These are phyloP conservation scores for Portunus trituberculatus DNA, from an alignment of 1,140 invertebrate genomes.

Conservation along the genomic window DNA sequence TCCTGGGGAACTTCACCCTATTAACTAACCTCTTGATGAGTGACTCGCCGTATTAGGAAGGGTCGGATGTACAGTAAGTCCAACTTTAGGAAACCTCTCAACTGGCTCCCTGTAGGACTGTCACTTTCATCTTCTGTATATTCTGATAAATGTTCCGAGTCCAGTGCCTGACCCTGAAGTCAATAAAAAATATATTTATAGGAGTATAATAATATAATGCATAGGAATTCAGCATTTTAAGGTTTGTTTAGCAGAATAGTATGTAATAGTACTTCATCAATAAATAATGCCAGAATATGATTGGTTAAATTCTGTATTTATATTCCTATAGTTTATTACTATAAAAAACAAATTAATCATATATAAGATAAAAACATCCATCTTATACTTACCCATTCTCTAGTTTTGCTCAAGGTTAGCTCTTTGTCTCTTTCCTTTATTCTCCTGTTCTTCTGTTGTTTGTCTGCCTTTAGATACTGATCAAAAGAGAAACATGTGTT, in stretches of 20 bases:
- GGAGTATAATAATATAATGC: too few relatives aligned
- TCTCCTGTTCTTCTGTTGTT: constrained; percentile 84
- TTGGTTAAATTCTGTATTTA: too few relatives aligned
- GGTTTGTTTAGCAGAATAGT: too few relatives aligned
- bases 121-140: constrained; percentile 97
- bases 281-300: too few relatives aligned
- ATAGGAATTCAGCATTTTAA: too few relatives aligned
- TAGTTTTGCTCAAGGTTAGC: constrained; percentile 96
- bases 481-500: constrained; percentile 63
- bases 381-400: constrained; percentile 83
- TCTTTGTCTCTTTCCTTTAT: constrained; percentile 85
- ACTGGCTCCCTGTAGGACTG: constrained; percentile 80
- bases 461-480: constrained; percentile 83
- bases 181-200: constrained; percentile 57
- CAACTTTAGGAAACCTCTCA: constrained; percentile 76
- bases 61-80: constrained; percentile 77
- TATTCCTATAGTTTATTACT: too few relatives aligned
- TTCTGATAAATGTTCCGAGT: constrained; percentile 97
- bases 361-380: background rate
- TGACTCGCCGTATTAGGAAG: constrained; percentile 76
- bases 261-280: too few relatives aligned
- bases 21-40: constrained; percentile 76
- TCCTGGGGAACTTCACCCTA: background rate
- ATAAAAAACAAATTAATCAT: too few relatives aligned
- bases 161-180: constrained; percentile 92